Percentiles rank a stretch among this genome's conserved stretches.
Conservation (phyloP, 2,113 vertebrate species). For the Arvicanthis niloticus region DNA sequence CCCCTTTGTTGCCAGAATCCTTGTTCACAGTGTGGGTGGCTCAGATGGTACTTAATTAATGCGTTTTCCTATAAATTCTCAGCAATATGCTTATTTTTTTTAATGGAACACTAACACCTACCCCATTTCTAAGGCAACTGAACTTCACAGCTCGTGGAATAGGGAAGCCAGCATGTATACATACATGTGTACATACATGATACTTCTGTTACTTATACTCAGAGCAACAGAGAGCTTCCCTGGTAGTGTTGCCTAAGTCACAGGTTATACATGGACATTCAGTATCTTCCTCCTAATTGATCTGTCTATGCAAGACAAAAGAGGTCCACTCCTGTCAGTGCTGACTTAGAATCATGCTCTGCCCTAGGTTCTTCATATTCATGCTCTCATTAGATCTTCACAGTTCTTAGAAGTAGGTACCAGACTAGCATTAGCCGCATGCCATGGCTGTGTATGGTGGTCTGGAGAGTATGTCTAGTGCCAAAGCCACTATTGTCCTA, state of each 20-base stretch:
- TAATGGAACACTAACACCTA: constrained; percentile 69
- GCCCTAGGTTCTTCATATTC: neutral
- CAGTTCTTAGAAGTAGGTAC: neutral
- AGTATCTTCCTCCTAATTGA: neutral
- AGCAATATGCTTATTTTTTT: constrained; percentile 46
- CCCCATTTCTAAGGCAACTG: constrained; percentile 72
- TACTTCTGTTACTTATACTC: constrained; percentile 1
- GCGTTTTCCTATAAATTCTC: constrained; percentile 74
- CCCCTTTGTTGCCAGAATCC: constrained; percentile 80
- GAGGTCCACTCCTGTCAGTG: neutral
- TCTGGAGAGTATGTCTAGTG: neutral
- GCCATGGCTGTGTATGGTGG: neutral
- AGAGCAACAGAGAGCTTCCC: neutral
- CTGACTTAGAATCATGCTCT: neutral
- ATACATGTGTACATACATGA: neutral
- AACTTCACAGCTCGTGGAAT: constrained; percentile 57
- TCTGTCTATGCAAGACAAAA: neutral
- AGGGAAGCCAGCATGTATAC: constrained; percentile 16
- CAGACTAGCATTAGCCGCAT: neutral
- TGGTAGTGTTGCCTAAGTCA: neutral
- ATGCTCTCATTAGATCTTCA: neutral
- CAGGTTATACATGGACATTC: neutral
- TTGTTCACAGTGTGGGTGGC: constrained; percentile 81
- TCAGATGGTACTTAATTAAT: constrained; percentile 85
- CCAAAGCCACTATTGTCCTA: neutral